Evolutionary conservation across 2,113 vertebrate species (phyloP).

Genomic region (Gulo gulo): DNA sequence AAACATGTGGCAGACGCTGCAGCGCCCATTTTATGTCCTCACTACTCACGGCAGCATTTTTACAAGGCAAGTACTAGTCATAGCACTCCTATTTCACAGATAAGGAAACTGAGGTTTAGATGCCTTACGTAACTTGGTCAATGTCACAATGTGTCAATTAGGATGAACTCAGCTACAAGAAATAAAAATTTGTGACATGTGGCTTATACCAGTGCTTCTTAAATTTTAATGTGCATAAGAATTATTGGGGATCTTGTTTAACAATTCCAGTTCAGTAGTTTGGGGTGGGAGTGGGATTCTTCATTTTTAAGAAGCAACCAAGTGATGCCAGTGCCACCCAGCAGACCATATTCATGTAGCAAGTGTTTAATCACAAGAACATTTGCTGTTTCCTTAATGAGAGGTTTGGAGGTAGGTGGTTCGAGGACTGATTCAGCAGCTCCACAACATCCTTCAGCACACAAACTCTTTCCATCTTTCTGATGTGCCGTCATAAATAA

Average conservation of each 20-base stretch:
- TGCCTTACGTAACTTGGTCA: neutral
- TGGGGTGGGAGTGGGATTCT: neutral
- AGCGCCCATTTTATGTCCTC: neutral
- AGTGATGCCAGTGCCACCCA: neutral
- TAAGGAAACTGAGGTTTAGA: neutral
- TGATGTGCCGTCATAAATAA: neutral
- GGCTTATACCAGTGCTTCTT: neutral
- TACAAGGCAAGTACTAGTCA: neutral
- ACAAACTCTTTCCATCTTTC: neutral
- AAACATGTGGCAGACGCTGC: neutral
- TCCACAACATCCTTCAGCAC: neutral
- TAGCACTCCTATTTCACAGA: neutral
- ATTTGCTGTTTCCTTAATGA: slow-evolving; percentile 4
- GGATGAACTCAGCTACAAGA: neutral
- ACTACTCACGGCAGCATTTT: neutral
- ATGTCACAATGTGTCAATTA: neutral
- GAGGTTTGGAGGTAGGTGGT: neutral
- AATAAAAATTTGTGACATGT: neutral
- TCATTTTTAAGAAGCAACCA: neutral
- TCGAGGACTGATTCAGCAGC: neutral
- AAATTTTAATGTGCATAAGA: neutral
- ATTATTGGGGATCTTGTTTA: neutral
- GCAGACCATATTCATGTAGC: neutral
- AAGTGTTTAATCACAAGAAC: slow-evolving; percentile 3
- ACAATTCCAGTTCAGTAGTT: slow-evolving; percentile 7